phyloP scores from a whole-genome alignment of 2,797 vertebrate species.

The Premnoplex brunnescens region DNA sequence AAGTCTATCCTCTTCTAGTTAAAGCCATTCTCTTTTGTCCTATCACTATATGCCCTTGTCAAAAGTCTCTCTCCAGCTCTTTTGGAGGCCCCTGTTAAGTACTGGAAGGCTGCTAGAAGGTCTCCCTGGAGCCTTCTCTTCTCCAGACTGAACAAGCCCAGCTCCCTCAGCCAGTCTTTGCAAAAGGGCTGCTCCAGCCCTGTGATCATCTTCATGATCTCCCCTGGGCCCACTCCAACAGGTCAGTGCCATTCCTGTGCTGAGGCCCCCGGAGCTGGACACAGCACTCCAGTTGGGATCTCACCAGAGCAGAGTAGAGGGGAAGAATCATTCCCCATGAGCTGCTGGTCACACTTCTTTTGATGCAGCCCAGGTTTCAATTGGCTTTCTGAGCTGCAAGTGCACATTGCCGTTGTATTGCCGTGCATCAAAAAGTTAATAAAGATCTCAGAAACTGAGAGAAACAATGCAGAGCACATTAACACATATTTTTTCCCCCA shows the following conservation, averaged over 20 bases:
- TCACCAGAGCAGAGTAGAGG: neutral
- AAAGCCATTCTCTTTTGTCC: neutral
- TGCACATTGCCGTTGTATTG: neutral
- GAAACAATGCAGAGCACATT: neutral
- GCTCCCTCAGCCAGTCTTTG: neutral
- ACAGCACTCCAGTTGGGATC: neutral
- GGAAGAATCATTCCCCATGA: neutral
- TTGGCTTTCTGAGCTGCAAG: neutral
- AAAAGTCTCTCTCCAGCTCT: neutral
- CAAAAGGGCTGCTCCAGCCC: neutral
- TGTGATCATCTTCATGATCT: neutral
- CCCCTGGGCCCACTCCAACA: rapidly evolving
- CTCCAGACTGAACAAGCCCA: neutral
- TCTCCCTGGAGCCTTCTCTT: neutral
- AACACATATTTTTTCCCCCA: neutral
- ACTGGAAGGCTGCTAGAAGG: neutral
- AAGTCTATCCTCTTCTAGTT: neutral
- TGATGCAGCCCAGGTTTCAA: neutral
- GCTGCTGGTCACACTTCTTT: neutral
- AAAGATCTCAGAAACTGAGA: neutral
- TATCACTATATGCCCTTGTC: neutral
- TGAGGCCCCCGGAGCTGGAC: neutral
- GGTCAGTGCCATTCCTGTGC: neutral
- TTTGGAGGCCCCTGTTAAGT: neutral
- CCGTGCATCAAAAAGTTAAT: neutral